Percentiles rank a stretch among this genome's conserved stretches.
phyloP scores from a whole-genome alignment of 2,797 vertebrate species.

The Sphenodon punctatus region DNA sequence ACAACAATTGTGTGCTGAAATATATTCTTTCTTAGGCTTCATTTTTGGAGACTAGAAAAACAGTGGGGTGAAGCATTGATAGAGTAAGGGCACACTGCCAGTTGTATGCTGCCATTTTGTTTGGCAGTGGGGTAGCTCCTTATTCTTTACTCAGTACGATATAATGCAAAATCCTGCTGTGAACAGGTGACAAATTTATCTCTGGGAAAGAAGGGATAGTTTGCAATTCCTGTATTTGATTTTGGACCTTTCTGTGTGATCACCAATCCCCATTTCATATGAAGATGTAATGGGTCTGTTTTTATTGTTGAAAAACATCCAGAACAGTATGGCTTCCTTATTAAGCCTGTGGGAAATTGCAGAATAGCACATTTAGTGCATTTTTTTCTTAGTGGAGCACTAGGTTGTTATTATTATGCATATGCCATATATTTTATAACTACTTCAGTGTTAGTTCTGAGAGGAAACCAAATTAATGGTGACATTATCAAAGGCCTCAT shows the following conservation, averaged over 20 bases:
- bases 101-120: slow-evolving; percentile 55
- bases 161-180: slow-evolving; percentile 52
- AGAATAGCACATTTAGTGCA: slow-evolving; percentile 19
- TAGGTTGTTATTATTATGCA: slow-evolving; percentile 62
- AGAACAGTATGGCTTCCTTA: slow-evolving; percentile 40
- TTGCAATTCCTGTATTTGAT: slow-evolving; percentile 43
- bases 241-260: slow-evolving; percentile 56
- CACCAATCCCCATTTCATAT: slow-evolving; percentile 49
- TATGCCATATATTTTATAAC: slow-evolving; percentile 50
- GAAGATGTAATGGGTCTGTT: slow-evolving; percentile 51
- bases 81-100: slow-evolving; percentile 44
- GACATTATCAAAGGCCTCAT: background rate
- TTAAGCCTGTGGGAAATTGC: slow-evolving; percentile 49
- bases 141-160: slow-evolving; percentile 42
- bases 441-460: slow-evolving; percentile 44
- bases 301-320: slow-evolving; percentile 61
- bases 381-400: slow-evolving; percentile 23
- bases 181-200: slow-evolving; percentile 55
- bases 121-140: slow-evolving; percentile 50
- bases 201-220: slow-evolving; percentile 60
- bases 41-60: slow-evolving; percentile 62
- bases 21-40: slow-evolving; percentile 47
- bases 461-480: slow-evolving; percentile 41
- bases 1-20: slow-evolving; percentile 51
- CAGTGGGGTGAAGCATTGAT: slow-evolving; percentile 39